Evolutionary conservation across 2,797 vertebrate species (phyloP), one percentile per base, ranked within the genome.

Genomic region (Benthosema pterotum): DNA sequence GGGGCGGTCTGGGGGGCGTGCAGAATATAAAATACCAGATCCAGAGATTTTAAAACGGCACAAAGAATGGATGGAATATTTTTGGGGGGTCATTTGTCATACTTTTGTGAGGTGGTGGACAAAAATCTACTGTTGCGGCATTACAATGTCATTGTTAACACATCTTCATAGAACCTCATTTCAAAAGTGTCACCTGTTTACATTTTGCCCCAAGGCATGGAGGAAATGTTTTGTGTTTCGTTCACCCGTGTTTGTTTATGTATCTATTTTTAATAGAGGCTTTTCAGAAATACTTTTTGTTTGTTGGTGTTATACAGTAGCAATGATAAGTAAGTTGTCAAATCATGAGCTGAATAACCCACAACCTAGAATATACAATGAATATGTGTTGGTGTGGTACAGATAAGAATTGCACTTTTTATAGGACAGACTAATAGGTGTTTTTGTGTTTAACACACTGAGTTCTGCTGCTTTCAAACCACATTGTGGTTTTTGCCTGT

Each of bases 51-150:
- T 71, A 63, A 72, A 78, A 62, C 42, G 50, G 67, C n/a, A n/a
- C 60, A 78, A 58, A 67, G 71, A 69, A 11, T 59, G 46, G 47
- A 57, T 5, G 6, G 22, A 52, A 5, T 38, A 15, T 16, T 32
- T 78, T 74, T 55, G 32, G 6, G 59, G 71, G 59, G 71, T 60
- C 55, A 80, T 80, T 83, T 83, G 73, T 87, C 79, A 72, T 60
- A 15, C 28, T 66, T 79, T 70, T 77, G 67, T 65, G 22, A 25
- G 22, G 19, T 22, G 17, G 52, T 57, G 46, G 64, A 71, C 73
- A 75, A 45, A 79, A 78, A 25, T 51, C 59, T 22, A 57, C 63
- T 58, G 45, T 32, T 9, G 32, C 32, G 63, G 32, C 32, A 65
- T 55, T 60, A 42, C 49, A 45, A 51, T 19, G 15, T 77, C 58